Percentiles rank a stretch among this genome's conserved stretches.
These are phyloP conservation scores for Enteromius fasciolatus DNA, from an alignment of 2,797 vertebrate genomes.

Conservation along the genomic window DNA sequence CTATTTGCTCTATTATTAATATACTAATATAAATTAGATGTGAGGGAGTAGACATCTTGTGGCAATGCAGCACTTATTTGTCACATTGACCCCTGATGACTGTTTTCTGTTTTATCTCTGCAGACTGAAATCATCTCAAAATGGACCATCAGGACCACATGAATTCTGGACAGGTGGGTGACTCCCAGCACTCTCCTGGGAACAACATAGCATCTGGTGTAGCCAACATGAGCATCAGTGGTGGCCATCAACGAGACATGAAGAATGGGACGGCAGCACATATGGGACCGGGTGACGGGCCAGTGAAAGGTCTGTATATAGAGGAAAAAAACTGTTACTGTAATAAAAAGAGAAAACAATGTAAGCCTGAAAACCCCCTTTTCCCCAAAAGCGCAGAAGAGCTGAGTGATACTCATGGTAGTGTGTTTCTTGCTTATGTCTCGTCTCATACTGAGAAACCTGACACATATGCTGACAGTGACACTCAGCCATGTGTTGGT, in stretches of 20 bases:
- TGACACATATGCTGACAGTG: background rate
- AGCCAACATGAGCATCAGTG: constrained; percentile 57
- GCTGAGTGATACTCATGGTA: constrained; percentile 15
- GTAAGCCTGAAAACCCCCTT: background rate
- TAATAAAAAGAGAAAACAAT: background rate
- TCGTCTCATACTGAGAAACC: constrained; percentile 28
- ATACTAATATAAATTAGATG: background rate
- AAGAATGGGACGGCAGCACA: constrained; percentile 60
- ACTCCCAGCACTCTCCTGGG: constrained; percentile 72
- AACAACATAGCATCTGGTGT: constrained; percentile 58
- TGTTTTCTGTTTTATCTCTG: constrained; percentile 14
- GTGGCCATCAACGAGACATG: constrained; percentile 57
- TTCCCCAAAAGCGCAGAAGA: constrained; percentile 21
- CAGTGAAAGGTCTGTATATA: constrained; percentile 69
- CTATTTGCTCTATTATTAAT: too few species aligned
- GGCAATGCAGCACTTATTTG: background rate
- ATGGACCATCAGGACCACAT: constrained; percentile 82
- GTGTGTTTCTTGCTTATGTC: background rate
- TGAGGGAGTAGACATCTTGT: background rate
- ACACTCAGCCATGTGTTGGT: constrained; percentile 9
- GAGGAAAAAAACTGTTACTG: background rate
- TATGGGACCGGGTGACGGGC: constrained; percentile 43
- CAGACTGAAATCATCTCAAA: constrained; percentile 75
- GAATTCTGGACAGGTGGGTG: constrained; percentile 69
- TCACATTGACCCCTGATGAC: background rate